Evolutionary conservation across 2,888 invertebrate species (phyloP).

Genomic region (Cistogaster globosa): DNA sequence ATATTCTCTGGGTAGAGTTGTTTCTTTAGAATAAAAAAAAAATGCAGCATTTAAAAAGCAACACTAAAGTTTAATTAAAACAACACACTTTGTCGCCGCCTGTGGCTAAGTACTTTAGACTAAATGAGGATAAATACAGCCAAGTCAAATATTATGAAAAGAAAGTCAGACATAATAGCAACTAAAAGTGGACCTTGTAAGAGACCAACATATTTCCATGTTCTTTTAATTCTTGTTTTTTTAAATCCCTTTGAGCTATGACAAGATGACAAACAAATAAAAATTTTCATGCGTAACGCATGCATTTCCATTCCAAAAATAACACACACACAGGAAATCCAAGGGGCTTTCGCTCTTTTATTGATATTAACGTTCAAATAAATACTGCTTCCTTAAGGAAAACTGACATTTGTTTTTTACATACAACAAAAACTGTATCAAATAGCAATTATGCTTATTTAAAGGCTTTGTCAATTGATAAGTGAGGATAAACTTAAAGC

Average conservation of each 20-base stretch:
- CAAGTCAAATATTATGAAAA: not conserved
- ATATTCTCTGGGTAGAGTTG: not conserved
- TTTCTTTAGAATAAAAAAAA: not conserved
- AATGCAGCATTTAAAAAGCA: slow-evolving; percentile 35
- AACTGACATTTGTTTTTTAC: too few relatives aligned
- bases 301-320: slow-evolving; percentile 18
- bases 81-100: slow-evolving; percentile 47
- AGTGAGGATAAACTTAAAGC: too few relatives aligned
- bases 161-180: not conserved
- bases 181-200: slow-evolving; percentile 36
- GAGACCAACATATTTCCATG: slow-evolving; percentile 43
- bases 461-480: too few relatives aligned
- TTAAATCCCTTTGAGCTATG: not conserved
- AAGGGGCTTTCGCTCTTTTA: slow-evolving; percentile 41
- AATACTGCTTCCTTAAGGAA: not conserved
- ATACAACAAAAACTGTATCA: too few relatives aligned
- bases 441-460: too few relatives aligned
- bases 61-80: slow-evolving; percentile 62
- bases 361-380: slow-evolving; percentile 41
- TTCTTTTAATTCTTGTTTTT: slow-evolving; percentile 20
- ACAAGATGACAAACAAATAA: slow-evolving; percentile 16
- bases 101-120: slow-evolving; percentile 32
- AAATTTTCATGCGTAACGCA: slow-evolving; percentile 45
- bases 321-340: not conserved
- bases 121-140: slow-evolving; percentile 25